These are phyloP conservation scores for Blastomussa wellsi DNA, from an alignment of 92 coral and sea anemone species.

Conservation along the genomic window DNA sequence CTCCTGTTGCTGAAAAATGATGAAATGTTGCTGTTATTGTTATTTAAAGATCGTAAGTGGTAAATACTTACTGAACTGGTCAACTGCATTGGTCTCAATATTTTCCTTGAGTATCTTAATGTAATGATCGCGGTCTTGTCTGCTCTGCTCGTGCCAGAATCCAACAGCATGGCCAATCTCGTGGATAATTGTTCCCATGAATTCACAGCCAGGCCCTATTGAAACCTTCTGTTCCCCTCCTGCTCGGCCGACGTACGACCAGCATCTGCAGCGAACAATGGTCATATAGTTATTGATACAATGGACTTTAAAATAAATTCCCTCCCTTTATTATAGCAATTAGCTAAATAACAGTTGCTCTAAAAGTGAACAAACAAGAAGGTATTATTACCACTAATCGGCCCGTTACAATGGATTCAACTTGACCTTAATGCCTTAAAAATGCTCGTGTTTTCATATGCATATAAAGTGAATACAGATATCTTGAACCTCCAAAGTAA, in stretches of 20 bases:
- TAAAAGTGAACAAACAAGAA: background rate
- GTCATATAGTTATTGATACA: background rate
- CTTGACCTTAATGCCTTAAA: no score
- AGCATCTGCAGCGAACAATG: conserved; percentile 71
- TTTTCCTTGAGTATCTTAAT: conserved; percentile 82
- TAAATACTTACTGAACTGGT: conserved; percentile 88
- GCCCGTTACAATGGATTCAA: background rate
- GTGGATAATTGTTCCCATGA: conserved; percentile 92
- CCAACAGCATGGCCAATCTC: conserved; percentile 99
- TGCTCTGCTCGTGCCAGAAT: conserved; percentile 98
- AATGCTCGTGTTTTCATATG: no score
- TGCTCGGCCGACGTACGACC: conserved; percentile 94
- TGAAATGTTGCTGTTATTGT: background rate
- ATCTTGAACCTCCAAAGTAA: no score
- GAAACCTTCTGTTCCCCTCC: conserved; percentile 93
- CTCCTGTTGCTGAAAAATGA: background rate
- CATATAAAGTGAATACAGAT: no score
- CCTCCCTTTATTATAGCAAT: background rate
- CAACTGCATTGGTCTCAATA: conserved; percentile 62
- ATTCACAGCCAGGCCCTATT: conserved; percentile 94
- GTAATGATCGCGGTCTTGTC: conserved; percentile 91
- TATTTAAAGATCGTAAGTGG: background rate
- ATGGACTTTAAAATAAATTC: background rate
- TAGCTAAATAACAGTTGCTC: background rate
- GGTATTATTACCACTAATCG: background rate